Conservation (phyloP, 2,113 vertebrate genomes). For the Aldabrachelys gigantea region DNA sequence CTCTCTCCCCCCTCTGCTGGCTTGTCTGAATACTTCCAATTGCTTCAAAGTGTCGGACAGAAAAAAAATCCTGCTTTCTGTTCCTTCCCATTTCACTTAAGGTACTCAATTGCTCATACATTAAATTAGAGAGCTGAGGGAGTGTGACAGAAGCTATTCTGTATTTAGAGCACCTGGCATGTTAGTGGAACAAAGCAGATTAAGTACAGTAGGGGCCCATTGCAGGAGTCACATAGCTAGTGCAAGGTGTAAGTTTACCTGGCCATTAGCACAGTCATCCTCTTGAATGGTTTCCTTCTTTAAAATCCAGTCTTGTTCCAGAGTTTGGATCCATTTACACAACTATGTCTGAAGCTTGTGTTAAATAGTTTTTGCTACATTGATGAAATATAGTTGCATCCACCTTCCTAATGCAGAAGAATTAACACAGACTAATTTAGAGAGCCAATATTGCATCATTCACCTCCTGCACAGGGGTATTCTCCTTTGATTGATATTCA, state of each 20-base stretch:
- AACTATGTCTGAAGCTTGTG: not conserved
- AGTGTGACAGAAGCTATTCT: constrained; percentile 55
- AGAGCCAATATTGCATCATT: not conserved
- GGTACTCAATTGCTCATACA: constrained; percentile 56
- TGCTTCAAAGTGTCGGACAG: constrained; percentile 71
- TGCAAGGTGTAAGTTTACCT: constrained; percentile 8
- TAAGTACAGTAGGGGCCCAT: constrained; percentile 20
- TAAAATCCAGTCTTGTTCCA: constrained; percentile 8
- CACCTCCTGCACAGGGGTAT: not conserved
- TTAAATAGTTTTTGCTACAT: not conserved
- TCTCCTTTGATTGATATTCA: not conserved
- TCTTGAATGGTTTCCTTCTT: constrained; percentile 12
- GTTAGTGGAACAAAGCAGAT: constrained; percentile 5
- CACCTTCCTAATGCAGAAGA: not conserved
- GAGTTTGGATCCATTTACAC: not conserved
- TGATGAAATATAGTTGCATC: not conserved
- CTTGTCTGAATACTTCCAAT: constrained; percentile 54
- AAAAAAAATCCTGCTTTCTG: constrained; percentile 35
- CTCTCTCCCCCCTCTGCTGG: constrained; percentile 35
- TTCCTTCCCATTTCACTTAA: constrained; percentile 59
- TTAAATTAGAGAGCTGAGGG: constrained; percentile 29
- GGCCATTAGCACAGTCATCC: constrained; percentile 43
- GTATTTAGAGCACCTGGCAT: constrained; percentile 41
- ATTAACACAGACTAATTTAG: not conserved
- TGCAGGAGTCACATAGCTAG: constrained; percentile 30